Conservation (phyloP, 1,140 invertebrate genomes). For the Microplitis demolitor region DNA sequence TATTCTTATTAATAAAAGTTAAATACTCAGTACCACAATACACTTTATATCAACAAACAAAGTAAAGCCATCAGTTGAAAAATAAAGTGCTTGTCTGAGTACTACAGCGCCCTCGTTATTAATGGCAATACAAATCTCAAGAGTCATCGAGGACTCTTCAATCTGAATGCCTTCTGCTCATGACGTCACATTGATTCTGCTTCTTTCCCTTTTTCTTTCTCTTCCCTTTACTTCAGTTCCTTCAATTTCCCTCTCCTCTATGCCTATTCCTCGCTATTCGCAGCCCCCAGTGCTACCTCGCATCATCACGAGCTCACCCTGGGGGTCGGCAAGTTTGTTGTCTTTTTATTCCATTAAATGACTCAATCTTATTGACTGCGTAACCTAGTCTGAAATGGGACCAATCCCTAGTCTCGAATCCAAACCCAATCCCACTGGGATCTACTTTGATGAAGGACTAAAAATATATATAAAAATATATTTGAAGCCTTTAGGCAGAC, state of each 20-base stretch:
- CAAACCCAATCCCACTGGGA: constrained; percentile 43
- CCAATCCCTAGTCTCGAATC: not conserved
- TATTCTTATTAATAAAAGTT: too few relatives aligned
- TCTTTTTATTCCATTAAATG: constrained; percentile 59
- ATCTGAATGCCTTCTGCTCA: constrained; percentile 62
- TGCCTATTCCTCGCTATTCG: not conserved
- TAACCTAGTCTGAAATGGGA: not conserved
- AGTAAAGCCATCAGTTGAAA: too few relatives aligned
- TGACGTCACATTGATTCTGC: constrained; percentile 48
- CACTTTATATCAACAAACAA: too few relatives aligned
- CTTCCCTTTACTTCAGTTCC: not conserved
- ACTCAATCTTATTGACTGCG: constrained; percentile 58
- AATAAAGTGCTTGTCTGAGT: not conserved
- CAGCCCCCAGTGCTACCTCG: too few relatives aligned
- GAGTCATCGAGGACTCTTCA: constrained; percentile 61
- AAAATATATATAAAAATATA: too few relatives aligned
- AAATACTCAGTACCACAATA: too few relatives aligned
- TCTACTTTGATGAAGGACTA: not conserved
- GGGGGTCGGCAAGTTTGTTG: constrained; percentile 38
- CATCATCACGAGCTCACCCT: too few relatives aligned
- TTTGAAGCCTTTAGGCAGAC: too few relatives aligned
- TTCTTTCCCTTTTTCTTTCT: not conserved
- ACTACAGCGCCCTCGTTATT: constrained; percentile 51
- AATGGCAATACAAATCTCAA: constrained; percentile 62
- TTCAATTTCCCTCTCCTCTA: not conserved